phyloP scores from a whole-genome alignment of 1,140 invertebrate genomes.

The Dendroctonus valens region DNA sequence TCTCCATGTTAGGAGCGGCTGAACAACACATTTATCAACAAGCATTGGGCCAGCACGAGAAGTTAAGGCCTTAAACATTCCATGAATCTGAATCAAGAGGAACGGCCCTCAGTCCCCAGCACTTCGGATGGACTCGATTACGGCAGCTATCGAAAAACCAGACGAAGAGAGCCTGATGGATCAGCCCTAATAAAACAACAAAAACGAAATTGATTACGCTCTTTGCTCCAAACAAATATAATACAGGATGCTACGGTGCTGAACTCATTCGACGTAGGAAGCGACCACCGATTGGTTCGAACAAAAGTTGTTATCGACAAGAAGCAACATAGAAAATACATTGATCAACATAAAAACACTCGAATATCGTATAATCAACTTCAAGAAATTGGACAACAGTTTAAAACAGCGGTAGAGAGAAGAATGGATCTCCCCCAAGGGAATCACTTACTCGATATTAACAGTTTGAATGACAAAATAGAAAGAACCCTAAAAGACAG shows the following conservation, averaged over 20 bases:
- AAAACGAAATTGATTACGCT: background rate
- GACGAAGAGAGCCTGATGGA: no score
- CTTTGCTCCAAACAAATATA: background rate
- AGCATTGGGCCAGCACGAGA: no score
- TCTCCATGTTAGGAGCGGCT: no score
- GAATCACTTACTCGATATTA: slow-evolving; percentile 2
- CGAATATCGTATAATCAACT: background rate
- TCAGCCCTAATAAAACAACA: background rate
- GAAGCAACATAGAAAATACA: background rate
- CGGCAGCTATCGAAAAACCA: no score
- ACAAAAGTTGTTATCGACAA: background rate
- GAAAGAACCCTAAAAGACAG: background rate
- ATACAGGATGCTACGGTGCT: background rate
- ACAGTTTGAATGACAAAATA: background rate
- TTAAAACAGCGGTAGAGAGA: background rate
- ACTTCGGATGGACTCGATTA: no score
- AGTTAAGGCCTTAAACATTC: no score
- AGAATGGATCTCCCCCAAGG: background rate
- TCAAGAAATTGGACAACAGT: background rate
- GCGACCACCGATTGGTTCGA: slow-evolving; percentile 1
- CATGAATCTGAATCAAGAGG: no score
- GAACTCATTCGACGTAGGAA: slow-evolving; percentile 1
- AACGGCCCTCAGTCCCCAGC: no score
- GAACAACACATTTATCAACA: no score
- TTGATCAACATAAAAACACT: background rate